Evolutionary conservation across 2,888 invertebrate genomes (phyloP).

Genomic region (Tachina fera): DNA sequence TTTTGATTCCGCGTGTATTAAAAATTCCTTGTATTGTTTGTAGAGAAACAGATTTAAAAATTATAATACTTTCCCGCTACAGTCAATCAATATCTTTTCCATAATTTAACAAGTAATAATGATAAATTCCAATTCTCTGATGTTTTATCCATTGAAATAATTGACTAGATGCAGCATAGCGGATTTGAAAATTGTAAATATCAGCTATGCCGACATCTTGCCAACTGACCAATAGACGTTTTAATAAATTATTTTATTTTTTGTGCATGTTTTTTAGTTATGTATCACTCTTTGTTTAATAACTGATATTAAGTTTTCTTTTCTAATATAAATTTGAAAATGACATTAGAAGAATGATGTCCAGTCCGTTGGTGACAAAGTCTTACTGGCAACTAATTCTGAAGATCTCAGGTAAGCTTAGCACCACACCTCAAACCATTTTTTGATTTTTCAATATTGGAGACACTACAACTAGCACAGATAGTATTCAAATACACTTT

Average conservation of each 20-base stretch:
- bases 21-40: not conserved
- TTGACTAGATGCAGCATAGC: slow-evolving; percentile 84
- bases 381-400: slow-evolving; percentile 82
- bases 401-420: slow-evolving; percentile 78
- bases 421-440: slow-evolving; percentile 81
- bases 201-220: slow-evolving; percentile 84
- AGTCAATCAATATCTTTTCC: too few species aligned
- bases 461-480: slow-evolving; percentile 62
- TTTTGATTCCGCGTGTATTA: too few species aligned
- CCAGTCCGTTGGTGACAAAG: slow-evolving; percentile 79
- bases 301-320: slow-evolving; percentile 4
- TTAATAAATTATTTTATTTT: not conserved
- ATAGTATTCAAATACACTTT: slow-evolving; percentile 18
- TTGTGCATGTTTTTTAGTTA: not conserved
- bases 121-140: slow-evolving; percentile 55
- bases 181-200: slow-evolving; percentile 75
- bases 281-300: slow-evolving; percentile 27
- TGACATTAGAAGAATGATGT: slow-evolving; percentile 61
- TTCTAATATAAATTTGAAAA: slow-evolving; percentile 19
- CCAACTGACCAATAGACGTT: slow-evolving; percentile 82
- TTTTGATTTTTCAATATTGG: slow-evolving; percentile 70
- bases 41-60: not conserved
- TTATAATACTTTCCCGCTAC: too few species aligned
- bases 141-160: slow-evolving; percentile 81
- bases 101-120: not conserved